These are phyloP conservation scores for Lagria hirta DNA, from an alignment of 2,888 invertebrate genomes.

Conservation along the genomic window DNA sequence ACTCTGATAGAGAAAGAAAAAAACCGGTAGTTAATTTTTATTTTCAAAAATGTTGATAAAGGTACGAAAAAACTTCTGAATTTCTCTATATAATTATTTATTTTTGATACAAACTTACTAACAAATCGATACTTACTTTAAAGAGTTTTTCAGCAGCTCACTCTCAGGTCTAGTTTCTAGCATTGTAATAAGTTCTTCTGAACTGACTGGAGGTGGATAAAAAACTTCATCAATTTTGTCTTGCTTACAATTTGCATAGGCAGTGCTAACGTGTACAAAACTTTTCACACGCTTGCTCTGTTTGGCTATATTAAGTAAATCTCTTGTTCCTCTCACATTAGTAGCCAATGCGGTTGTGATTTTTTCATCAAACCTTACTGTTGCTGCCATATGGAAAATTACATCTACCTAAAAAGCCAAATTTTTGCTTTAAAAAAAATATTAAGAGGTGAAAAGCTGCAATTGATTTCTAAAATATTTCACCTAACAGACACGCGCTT, in stretches of 20 bases:
- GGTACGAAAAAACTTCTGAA: no score
- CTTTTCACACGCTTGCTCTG: conserved; percentile 27
- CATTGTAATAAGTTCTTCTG: conserved; percentile 52
- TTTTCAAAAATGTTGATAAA: no score
- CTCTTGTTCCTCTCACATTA: conserved; percentile 4
- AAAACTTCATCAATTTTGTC: conserved; percentile 56
- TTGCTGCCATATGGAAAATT: conserved; percentile 62
- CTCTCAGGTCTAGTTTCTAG: conserved; percentile 45
- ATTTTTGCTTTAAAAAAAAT: no score
- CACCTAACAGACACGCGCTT: neutral
- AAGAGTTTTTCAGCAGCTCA: conserved; percentile 24
- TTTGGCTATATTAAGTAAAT: conserved; percentile 1
- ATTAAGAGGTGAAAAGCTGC: no score
- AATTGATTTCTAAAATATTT: neutral
- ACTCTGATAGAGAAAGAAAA: no score
- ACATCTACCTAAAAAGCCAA: conserved; percentile 12
- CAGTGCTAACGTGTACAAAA: conserved; percentile 58
- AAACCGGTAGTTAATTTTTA: no score
- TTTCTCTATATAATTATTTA: no score
- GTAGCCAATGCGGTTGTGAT: neutral
- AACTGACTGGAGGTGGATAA: conserved; percentile 55
- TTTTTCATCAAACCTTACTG: conserved; percentile 62
- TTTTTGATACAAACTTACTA: no score
- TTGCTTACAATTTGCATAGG: conserved; percentile 56
- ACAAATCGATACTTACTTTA: conserved; percentile 52